Conservation (phyloP, 2,888 invertebrate species). For the Agriotes lineatus region DNA sequence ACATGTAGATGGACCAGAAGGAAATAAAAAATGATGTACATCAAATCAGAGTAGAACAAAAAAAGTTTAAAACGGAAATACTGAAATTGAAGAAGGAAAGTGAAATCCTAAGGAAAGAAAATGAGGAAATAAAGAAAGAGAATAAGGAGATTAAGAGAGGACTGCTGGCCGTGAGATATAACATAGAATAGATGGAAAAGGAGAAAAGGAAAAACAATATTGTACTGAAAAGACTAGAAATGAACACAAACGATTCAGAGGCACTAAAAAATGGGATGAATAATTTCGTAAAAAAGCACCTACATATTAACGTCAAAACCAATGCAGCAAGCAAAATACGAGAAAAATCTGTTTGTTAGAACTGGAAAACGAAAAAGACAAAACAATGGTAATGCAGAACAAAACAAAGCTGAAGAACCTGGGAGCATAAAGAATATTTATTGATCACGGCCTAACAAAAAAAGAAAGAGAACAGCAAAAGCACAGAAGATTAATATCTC, state of each 20-base stretch:
- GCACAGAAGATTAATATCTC: neutral
- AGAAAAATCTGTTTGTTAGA: neutral
- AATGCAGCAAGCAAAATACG: neutral
- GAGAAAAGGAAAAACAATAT: neutral
- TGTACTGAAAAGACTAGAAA: neutral
- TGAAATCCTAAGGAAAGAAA: neutral
- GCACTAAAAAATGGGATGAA: neutral
- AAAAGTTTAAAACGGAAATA: neutral
- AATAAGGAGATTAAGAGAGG: constrained; percentile 1
- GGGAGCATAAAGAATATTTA: neutral
- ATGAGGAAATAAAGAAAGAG: neutral
- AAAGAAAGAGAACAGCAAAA: neutral
- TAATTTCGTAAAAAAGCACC: neutral
- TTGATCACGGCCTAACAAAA: neutral
- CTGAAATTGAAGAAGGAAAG: neutral
- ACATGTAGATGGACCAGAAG: neutral
- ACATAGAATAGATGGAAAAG: neutral
- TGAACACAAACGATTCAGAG: neutral
- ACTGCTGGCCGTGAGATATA: neutral
- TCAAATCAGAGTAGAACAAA: neutral
- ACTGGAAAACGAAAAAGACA: constrained; percentile 1
- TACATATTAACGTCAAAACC: neutral
- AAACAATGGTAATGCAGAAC: neutral
- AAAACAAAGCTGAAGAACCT: neutral
- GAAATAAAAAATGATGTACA: neutral